These are phyloP conservation scores for Leptosomus discolor DNA, from an alignment of 2,113 vertebrate genomes.

Conservation along the genomic window DNA sequence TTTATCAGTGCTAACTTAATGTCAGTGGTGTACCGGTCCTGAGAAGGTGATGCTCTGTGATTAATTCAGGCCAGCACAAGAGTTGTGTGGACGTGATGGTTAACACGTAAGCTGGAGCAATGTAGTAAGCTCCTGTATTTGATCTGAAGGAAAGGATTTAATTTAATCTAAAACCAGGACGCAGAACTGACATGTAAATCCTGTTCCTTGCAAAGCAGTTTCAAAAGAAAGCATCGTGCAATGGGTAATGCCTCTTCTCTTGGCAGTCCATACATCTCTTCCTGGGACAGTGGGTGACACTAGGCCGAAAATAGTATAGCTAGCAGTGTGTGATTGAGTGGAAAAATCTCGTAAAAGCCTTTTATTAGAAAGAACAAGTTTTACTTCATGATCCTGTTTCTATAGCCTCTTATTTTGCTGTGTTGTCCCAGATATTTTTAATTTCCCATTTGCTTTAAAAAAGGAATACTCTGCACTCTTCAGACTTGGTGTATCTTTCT, in stretches of 20 bases:
- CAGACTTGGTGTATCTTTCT: background rate
- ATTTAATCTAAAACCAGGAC: background rate
- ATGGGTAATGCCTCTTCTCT: background rate
- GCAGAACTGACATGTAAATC: background rate
- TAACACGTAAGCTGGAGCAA: background rate
- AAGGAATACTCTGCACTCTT: background rate
- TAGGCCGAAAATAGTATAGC: background rate
- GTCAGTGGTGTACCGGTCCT: background rate
- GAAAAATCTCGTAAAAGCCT: background rate
- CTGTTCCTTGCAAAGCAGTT: background rate
- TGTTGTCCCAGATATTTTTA: background rate
- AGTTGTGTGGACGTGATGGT: background rate
- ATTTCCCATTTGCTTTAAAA: background rate
- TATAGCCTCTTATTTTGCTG: background rate
- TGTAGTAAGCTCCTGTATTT: background rate
- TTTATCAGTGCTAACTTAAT: background rate
- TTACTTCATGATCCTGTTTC: background rate
- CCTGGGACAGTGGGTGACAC: background rate
- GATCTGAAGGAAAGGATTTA: background rate
- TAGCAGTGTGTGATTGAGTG: background rate
- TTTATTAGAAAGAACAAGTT: background rate
- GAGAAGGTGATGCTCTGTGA: background rate
- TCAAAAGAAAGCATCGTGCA: background rate
- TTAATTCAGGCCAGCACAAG: background rate
- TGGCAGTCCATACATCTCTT: background rate